Percentiles rank a stretch among this genome's conserved stretches.
Conservation (phyloP, 2,797 vertebrate genomes). For the Silurus aristotelis region DNA sequence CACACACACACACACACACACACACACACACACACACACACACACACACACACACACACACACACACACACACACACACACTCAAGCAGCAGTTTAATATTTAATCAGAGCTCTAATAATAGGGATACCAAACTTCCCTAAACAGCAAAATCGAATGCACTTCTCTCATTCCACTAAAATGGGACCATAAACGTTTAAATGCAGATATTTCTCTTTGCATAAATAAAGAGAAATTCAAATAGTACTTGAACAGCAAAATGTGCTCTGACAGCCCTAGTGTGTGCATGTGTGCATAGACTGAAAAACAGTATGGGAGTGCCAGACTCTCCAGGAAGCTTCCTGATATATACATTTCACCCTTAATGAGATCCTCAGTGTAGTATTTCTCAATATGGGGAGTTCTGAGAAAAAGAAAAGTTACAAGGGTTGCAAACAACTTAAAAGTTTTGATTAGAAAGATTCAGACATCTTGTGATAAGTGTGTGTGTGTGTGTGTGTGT, state of each 20-base stretch:
- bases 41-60: not conserved
- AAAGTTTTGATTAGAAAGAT: not conserved
- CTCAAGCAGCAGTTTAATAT: not conserved
- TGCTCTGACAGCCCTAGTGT: conserved; percentile 16
- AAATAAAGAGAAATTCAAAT: not conserved
- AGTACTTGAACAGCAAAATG: conserved; percentile 23
- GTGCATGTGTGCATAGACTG: conserved; percentile 15
- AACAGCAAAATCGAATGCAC: not conserved
- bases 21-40: not conserved
- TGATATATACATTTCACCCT: conserved; percentile 38
- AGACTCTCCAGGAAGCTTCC: conserved; percentile 31
- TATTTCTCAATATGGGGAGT: conserved; percentile 16
- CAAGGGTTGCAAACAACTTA: not conserved
- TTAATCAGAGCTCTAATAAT: conserved; percentile 6
- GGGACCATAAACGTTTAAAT: not conserved
- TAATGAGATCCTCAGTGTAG: conserved; percentile 41
- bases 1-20: not conserved
- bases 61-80: not conserved
- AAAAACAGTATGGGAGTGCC: conserved; percentile 22
- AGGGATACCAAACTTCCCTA: not conserved
- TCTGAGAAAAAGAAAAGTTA: not conserved
- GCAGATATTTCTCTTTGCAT: not conserved
- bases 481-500: conserved; percentile 4
- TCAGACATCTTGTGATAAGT: not conserved
- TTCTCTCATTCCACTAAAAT: not conserved